Percentiles rank a stretch among this genome's conserved stretches.
These are phyloP conservation scores for Rhabdomys pumilio DNA, from an alignment of 2,797 vertebrate species.

Conservation along the genomic window DNA sequence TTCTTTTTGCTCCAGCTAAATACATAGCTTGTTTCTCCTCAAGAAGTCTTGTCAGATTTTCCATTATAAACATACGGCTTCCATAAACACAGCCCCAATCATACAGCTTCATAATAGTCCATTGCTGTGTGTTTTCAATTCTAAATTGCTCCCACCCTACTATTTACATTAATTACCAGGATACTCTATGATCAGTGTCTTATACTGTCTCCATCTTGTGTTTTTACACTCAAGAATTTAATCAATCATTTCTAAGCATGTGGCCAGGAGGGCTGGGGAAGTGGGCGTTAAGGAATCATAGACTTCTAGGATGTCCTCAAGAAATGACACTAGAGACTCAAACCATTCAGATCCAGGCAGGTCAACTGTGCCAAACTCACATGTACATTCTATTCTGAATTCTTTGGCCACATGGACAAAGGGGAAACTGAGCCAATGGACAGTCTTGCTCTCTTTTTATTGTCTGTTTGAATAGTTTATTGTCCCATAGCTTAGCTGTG, in stretches of 20 bases:
- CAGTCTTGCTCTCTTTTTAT: not conserved
- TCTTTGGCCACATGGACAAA: not conserved
- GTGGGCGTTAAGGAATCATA: not conserved
- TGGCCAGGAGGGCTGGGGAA: not conserved
- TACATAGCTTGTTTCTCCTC: not conserved
- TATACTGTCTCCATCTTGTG: not conserved
- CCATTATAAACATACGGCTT: not conserved
- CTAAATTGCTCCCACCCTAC: not conserved
- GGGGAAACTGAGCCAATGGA: not conserved
- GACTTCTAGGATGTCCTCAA: not conserved
- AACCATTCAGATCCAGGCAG: not conserved
- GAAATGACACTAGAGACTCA: not conserved
- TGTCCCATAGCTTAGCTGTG: not conserved
- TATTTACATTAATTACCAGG: not conserved
- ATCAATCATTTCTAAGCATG: not conserved
- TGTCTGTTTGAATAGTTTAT: not conserved
- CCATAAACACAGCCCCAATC: not conserved
- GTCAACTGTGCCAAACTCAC: not conserved
- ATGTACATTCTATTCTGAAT: not conserved
- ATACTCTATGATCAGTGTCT: not conserved
- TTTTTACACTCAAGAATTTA: not conserved
- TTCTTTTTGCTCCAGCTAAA: not conserved
- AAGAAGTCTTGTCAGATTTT: not conserved
- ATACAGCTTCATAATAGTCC: not conserved
- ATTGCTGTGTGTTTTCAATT: not conserved